These are phyloP conservation scores for Leptatherina wallacei DNA, from an alignment of 2,797 vertebrate genomes.

Conservation along the genomic window DNA sequence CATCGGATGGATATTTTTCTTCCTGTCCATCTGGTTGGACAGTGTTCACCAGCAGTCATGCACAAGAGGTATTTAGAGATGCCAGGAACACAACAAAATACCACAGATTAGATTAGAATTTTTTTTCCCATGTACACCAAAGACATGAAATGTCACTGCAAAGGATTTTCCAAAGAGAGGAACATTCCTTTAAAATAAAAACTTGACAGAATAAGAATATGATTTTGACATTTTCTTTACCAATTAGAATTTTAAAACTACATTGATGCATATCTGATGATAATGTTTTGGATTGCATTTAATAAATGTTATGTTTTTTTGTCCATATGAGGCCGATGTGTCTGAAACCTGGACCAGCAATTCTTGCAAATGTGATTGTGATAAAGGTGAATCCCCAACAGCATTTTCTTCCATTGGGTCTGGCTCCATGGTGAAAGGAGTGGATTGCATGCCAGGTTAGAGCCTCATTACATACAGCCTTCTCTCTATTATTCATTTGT, in stretches of 20 bases:
- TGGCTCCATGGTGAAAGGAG: constrained; percentile 58
- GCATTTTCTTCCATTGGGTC: constrained; percentile 66
- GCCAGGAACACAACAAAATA: constrained; percentile 5
- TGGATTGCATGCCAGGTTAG: constrained; percentile 92
- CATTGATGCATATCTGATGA: background rate
- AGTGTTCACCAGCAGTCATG: constrained; percentile 59
- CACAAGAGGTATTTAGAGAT: constrained; percentile 76
- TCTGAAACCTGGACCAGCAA: constrained; percentile 89
- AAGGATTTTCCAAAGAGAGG: background rate
- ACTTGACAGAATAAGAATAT: background rate
- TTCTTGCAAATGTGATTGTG: constrained; percentile 92
- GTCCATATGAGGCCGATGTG: constrained; percentile 72
- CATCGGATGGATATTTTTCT: constrained; percentile 20
- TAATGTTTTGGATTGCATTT: background rate
- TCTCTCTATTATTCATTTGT: background rate
- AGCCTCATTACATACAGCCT: background rate
- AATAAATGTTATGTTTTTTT: constrained; percentile 36
- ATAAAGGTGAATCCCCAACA: constrained; percentile 81
- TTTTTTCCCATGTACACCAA: background rate
- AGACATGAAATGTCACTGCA: background rate
- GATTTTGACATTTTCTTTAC: background rate
- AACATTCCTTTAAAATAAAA: background rate
- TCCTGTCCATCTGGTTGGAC: constrained; percentile 55
- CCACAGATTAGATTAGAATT: constrained; percentile 10
- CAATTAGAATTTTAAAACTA: background rate